Conservation (phyloP, 2,888 invertebrate genomes). For the Antheraea assamensis region DNA sequence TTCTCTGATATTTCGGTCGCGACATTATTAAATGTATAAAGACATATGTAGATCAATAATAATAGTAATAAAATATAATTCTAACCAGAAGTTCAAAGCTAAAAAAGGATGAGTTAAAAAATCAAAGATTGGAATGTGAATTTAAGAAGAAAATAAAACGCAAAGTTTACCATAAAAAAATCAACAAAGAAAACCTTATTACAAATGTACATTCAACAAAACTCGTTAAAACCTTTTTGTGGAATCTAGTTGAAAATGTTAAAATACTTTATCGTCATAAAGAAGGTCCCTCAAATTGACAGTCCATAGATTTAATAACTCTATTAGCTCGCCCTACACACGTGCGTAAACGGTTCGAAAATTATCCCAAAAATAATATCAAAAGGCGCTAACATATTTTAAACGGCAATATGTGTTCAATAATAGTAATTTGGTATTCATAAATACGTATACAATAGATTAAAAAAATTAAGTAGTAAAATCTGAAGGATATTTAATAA, state of each 20-base stretch:
- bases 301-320: slow-evolving; percentile 16
- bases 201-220: neutral
- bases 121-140: too few relatives aligned
- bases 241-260: neutral
- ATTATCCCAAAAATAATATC: slow-evolving; percentile 4
- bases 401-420: neutral
- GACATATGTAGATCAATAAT: too few relatives aligned
- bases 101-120: too few relatives aligned
- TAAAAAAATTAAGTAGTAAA: neutral
- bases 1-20: too few relatives aligned
- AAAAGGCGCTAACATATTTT: slow-evolving; percentile 7
- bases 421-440: neutral
- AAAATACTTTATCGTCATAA: neutral
- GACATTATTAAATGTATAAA: too few relatives aligned
- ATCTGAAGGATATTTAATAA: neutral
- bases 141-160: too few relatives aligned
- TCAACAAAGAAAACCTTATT: neutral
- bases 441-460: neutral
- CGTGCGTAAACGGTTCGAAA: slow-evolving; percentile 14
- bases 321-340: slow-evolving; percentile 10
- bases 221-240: neutral
- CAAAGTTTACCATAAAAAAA: neutral
- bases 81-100: too few relatives aligned
- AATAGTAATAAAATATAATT: too few relatives aligned
- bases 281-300: slow-evolving; percentile 9